Conservation (phyloP, 2,113 vertebrate genomes). For the Xenopus tropicalis region UCB_Xtro_10.0 CM004447.2:87480001-87480500, state of each 20-base stretch:
- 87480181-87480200: slow-evolving; percentile 46
- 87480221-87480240: slow-evolving; percentile 46
- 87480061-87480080: slow-evolving; percentile 40
- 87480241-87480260: slow-evolving; percentile 45
- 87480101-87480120: slow-evolving; percentile 36
- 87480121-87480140: slow-evolving; percentile 38
- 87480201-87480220: slow-evolving; percentile 43
- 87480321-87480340: slow-evolving; percentile 46
- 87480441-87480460: slow-evolving; percentile 44
- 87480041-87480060: slow-evolving; percentile 38
- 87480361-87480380: slow-evolving; percentile 40
- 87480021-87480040: slow-evolving; percentile 20
- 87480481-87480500: slow-evolving; percentile 44
- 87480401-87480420: slow-evolving; percentile 46
- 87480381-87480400: slow-evolving; percentile 44
- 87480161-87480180: slow-evolving; percentile 46
- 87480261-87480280: slow-evolving; percentile 46
- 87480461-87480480: slow-evolving; percentile 46
- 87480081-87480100: slow-evolving; percentile 16
- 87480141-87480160: slow-evolving; percentile 35
- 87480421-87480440: slow-evolving; percentile 43
- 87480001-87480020: no score
- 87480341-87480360: slow-evolving; percentile 39
- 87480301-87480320: slow-evolving; percentile 46
- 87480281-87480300: slow-evolving; percentile 47